These are phyloP conservation scores for Armadillidium nasatum DNA, from an alignment of 1,140 invertebrate genomes.

Conservation along the genomic window DNA sequence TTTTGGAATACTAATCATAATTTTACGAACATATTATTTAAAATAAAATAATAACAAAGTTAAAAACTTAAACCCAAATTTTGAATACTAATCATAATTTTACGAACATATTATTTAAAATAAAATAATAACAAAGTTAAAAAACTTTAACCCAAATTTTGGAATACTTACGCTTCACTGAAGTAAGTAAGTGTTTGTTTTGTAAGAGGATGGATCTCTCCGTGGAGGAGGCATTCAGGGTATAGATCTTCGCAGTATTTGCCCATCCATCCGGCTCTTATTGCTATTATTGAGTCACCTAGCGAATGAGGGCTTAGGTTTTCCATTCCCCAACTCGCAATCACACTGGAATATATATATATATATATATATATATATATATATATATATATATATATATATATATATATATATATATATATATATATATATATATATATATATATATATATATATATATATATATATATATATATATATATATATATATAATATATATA, in stretches of 20 bases:
- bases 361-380: constrained; percentile 13
- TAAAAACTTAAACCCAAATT: no score
- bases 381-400: constrained; percentile 15
- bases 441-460: neutral
- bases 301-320: neutral
- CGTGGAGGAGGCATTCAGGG: neutral
- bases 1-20: no score
- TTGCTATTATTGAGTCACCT: neutral
- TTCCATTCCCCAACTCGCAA: neutral
- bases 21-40: no score
- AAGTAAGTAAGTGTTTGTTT: neutral
- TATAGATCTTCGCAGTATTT: neutral
- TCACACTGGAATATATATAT: neutral
- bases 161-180: neutral
- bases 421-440: neutral
- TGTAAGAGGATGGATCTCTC: neutral
- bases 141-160: neutral
- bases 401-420: constrained; percentile 2
- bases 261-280: neutral
- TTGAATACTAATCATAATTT: no score
- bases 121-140: no score
- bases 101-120: no score
- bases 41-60: no score
- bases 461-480: constrained; percentile 15
- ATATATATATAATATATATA: constrained; percentile 10